A percentile compares a stretch with the other conserved stretches of the same genome.
Conservation (phyloP, 2,113 vertebrate genomes). For the Halcyon malimbica region DNA sequence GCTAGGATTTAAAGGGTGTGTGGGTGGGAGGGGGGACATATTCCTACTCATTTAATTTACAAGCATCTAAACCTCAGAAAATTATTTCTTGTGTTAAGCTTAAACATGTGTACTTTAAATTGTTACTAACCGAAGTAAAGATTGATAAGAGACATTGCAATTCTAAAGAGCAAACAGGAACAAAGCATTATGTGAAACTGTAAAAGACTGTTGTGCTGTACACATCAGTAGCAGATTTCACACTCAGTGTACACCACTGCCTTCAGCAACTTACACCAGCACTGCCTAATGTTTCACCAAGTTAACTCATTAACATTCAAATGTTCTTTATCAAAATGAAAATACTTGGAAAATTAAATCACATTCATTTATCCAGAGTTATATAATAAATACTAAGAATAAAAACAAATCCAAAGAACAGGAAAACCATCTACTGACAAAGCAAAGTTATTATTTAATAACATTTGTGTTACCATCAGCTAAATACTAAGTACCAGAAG, state of each 20-base stretch:
- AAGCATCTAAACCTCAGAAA: conserved; percentile 48
- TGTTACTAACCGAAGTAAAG: conserved; percentile 38
- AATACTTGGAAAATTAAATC: conserved; percentile 3
- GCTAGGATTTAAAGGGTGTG: conserved; percentile 67
- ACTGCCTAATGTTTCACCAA: neutral
- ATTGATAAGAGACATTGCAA: conserved; percentile 15
- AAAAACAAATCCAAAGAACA: neutral
- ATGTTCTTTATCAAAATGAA: neutral
- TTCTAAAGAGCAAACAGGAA: neutral
- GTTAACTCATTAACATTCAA: neutral
- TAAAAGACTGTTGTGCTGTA: neutral
- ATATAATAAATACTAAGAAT: neutral
- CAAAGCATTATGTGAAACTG: neutral
- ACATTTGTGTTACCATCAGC: neutral
- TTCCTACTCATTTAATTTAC: conserved; percentile 57
- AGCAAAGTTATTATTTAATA: neutral
- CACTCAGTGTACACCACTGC: neutral
- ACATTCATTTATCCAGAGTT: neutral
- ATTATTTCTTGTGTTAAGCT: conserved; percentile 36
- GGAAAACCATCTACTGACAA: neutral
- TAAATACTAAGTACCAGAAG: neutral
- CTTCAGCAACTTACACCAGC: neutral
- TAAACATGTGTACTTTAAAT: conserved; percentile 56
- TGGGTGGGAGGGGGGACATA: conserved; percentile 1
- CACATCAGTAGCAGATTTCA: neutral